Conservation (phyloP, 2,113 vertebrate genomes). For the Eubucco bourcierii region DNA sequence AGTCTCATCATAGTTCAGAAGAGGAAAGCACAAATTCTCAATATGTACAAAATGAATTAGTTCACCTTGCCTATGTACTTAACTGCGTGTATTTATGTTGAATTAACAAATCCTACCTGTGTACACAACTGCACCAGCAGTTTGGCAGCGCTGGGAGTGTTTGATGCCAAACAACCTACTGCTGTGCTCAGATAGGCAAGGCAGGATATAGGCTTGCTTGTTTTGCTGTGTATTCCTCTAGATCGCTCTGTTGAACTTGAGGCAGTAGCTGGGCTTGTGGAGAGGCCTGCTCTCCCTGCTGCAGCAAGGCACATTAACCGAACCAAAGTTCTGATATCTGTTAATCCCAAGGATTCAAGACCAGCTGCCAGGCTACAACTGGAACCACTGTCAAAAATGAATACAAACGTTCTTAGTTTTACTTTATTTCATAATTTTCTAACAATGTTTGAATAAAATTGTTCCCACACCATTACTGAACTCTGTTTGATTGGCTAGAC, state of each 20-base stretch:
- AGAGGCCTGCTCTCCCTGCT: constrained; percentile 92
- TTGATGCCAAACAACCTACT: constrained; percentile 95
- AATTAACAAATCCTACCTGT: constrained; percentile 77
- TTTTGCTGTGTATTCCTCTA: constrained; percentile 84
- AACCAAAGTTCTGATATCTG: constrained; percentile 94
- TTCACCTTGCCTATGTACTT: neutral
- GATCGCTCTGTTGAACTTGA: constrained; percentile 80
- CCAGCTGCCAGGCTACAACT: constrained; percentile 97
- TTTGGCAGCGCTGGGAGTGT: constrained; percentile 92
- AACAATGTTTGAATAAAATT: neutral
- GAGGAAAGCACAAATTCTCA: neutral
- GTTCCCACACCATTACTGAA: neutral
- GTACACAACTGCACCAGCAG: constrained; percentile 96
- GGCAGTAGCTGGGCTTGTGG: constrained; percentile 78
- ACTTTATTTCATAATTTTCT: neutral
- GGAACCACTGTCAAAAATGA: constrained; percentile 84
- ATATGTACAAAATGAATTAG: neutral
- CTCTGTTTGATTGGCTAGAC: neutral
- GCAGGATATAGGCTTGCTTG: constrained; percentile 95
- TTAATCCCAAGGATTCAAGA: constrained; percentile 93
- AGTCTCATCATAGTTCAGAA: neutral
- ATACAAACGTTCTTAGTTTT: neutral
- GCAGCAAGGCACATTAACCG: constrained; percentile 96
- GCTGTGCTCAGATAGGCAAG: constrained; percentile 96
- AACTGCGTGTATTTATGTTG: neutral